phyloP scores from a whole-genome alignment of 2,888 invertebrate species.

The Drosophila niveifrons region DNA sequence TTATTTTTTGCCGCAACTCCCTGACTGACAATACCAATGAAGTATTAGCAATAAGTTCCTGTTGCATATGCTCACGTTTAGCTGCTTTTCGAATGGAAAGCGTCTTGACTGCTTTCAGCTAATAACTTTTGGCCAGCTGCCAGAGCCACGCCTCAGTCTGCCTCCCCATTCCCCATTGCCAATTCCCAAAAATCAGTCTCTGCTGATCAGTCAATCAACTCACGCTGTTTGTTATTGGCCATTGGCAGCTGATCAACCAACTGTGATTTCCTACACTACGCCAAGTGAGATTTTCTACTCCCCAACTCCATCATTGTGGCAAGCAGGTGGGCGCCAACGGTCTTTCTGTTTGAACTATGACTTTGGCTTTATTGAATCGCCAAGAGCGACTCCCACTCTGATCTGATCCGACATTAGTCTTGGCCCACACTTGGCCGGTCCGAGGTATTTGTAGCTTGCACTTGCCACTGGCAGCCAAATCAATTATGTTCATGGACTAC shows the following conservation, averaged over 20 bases:
- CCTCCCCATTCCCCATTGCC: conserved; percentile 38
- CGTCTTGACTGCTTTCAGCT: conserved; percentile 83
- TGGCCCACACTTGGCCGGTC: conserved; percentile 31
- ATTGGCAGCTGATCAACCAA: not conserved
- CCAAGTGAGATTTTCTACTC: conserved; percentile 38
- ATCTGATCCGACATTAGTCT: conserved; percentile 9
- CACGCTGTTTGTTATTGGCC: conserved; percentile 47
- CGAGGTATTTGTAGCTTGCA: not conserved
- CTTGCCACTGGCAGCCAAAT: conserved; percentile 31
- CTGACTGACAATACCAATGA: conserved; percentile 27
- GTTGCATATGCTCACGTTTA: conserved; percentile 68
- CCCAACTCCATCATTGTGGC: conserved; percentile 25
- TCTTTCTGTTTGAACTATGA: conserved; percentile 55
- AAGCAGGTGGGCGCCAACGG: conserved; percentile 51
- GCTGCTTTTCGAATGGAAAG: conserved; percentile 82
- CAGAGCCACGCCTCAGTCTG: conserved; percentile 13
- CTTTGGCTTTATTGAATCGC: conserved; percentile 17
- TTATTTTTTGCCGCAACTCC: not conserved
- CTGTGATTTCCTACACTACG: not conserved
- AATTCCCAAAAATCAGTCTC: not conserved
- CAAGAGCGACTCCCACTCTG: conserved; percentile 19
- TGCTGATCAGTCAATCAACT: conserved; percentile 60
- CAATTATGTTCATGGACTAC: conserved; percentile 37
- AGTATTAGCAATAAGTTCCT: conserved; percentile 29
- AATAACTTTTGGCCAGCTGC: conserved; percentile 73